Percentiles rank a stretch among this genome's conserved stretches.
phyloP scores from a whole-genome alignment of 2,888 invertebrate genomes.

The Autographa pulchrina region DNA sequence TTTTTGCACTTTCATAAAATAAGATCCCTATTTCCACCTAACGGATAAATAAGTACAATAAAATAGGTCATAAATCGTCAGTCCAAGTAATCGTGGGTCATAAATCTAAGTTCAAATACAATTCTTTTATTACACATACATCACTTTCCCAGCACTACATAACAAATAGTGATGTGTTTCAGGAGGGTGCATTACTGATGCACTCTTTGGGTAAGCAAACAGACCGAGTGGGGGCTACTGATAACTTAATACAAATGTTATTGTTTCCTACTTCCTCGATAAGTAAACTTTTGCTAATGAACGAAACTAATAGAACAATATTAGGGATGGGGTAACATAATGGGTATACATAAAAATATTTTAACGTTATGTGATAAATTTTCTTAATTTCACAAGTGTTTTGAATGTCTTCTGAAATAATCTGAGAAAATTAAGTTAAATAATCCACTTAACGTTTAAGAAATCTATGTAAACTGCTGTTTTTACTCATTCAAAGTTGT shows the following conservation, averaged over 20 bases:
- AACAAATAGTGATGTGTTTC: constrained; percentile 69
- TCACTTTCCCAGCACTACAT: constrained; percentile 74
- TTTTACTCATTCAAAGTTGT: too few relatives aligned
- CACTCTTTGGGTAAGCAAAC: constrained; percentile 67
- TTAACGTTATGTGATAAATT: neutral
- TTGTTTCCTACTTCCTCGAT: constrained; percentile 61
- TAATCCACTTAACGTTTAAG: too few relatives aligned
- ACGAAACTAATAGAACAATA: constrained; percentile 56
- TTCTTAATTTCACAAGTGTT: neutral
- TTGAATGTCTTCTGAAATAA: neutral
- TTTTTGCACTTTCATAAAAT: constrained; percentile 35
- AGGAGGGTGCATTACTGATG: constrained; percentile 84
- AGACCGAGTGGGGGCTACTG: constrained; percentile 68
- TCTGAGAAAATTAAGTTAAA: too few relatives aligned
- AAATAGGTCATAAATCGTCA: constrained; percentile 40
- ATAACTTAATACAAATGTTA: constrained; percentile 72
- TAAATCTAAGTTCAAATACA: constrained; percentile 80
- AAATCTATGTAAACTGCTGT: too few relatives aligned
- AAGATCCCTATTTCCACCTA: constrained; percentile 20
- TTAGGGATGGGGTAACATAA: constrained; percentile 35
- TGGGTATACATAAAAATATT: neutral
- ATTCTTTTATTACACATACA: constrained; percentile 75
- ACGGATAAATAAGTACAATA: constrained; percentile 44
- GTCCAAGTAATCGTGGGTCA: constrained; percentile 55
- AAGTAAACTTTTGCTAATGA: constrained; percentile 64